These are phyloP conservation scores for Necrosyrtes monachus DNA, from an alignment of 2,797 vertebrate genomes.

Conservation along the genomic window DNA sequence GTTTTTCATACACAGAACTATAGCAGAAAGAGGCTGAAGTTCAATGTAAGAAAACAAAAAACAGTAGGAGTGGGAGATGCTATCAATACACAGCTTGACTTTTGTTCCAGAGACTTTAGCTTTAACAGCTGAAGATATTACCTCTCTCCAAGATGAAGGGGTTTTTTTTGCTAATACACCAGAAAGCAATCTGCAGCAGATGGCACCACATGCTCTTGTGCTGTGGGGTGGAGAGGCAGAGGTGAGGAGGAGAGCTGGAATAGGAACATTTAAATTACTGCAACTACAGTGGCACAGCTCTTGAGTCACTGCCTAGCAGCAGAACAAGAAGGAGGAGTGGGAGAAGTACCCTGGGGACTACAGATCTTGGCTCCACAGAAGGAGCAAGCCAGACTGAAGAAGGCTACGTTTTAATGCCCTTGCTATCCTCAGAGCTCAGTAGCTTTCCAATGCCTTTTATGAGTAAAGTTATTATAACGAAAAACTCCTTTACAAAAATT, in stretches of 20 bases:
- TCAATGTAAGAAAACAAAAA: not conserved
- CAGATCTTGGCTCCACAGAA: not conserved
- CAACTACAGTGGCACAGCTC: not conserved
- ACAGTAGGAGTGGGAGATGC: not conserved
- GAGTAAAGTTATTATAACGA: not conserved
- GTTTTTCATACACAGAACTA: not conserved
- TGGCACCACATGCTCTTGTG: not conserved
- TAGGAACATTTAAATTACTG: not conserved
- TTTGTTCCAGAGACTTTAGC: not conserved
- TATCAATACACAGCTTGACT: not conserved
- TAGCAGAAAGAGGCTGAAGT: not conserved
- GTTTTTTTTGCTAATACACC: not conserved
- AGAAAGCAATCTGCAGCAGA: not conserved
- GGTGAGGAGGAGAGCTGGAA: not conserved
- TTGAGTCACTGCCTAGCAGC: not conserved
- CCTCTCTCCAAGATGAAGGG: not conserved
- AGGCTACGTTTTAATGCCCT: not conserved
- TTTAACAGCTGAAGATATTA: not conserved
- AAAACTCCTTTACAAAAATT: not conserved
- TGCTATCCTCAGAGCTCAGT: not conserved
- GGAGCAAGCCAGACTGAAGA: not conserved
- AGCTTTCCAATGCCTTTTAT: not conserved
- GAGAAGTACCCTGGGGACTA: not conserved
- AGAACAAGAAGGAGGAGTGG: conserved; percentile 13
- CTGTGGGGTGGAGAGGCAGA: not conserved